phyloP scores from a whole-genome alignment of 2,888 invertebrate species.

The Heliconius sara region DNA sequence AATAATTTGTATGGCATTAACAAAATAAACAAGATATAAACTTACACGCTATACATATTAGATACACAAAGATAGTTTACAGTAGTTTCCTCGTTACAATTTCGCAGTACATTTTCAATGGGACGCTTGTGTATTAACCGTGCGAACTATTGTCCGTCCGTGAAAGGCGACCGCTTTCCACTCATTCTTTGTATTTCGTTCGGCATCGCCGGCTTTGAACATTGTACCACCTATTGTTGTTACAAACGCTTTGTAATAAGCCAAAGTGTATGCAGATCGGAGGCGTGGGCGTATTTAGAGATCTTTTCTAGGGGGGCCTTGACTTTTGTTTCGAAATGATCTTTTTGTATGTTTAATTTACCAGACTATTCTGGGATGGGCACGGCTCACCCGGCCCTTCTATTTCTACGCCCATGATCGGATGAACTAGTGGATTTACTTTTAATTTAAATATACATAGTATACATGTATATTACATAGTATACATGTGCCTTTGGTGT shows the following conservation, averaged over 20 bases:
- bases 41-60: not conserved
- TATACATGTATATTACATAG: too few relatives aligned
- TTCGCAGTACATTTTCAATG: slow-evolving; percentile 26
- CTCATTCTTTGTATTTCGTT: slow-evolving; percentile 42
- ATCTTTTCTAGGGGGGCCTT: too few relatives aligned
- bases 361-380: too few relatives aligned
- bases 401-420: not conserved
- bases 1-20: too few relatives aligned
- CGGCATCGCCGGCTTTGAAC: slow-evolving; percentile 43
- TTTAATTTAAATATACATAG: not conserved
- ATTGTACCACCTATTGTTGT: slow-evolving; percentile 37
- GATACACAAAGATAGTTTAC: not conserved
- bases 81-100: slow-evolving; percentile 20
- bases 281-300: not conserved
- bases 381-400: too few relatives aligned
- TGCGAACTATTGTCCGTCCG: slow-evolving; percentile 43
- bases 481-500: too few relatives aligned
- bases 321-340: too few relatives aligned
- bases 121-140: slow-evolving; percentile 29
- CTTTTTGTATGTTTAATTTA: too few relatives aligned
- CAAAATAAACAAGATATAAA: too few relatives aligned
- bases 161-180: slow-evolving; percentile 45
- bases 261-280: slow-evolving; percentile 21
- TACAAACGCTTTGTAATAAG: slow-evolving; percentile 38
- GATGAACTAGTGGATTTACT: slow-evolving; percentile 1